Evolutionary conservation across 2,113 vertebrate genomes (phyloP), one percentile per base, ranked within the genome.

Genomic region (Cettia cetti): DNA sequence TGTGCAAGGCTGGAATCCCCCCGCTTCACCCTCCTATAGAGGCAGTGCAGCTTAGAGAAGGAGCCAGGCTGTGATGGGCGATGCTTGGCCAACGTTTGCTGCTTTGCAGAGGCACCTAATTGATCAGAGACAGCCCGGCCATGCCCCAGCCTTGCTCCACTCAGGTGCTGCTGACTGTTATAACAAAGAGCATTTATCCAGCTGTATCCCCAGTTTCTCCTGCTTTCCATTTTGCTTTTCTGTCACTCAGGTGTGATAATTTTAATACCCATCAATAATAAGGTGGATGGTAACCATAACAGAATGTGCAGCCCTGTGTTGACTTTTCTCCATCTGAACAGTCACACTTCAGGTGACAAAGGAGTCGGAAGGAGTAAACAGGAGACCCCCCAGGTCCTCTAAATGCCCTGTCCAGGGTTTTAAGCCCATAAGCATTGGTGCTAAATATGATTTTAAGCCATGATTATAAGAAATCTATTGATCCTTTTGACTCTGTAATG

Each of bases 381-480:
- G 72, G 53, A 86, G 68, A 82, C 13, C 26, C n/a, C 11, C 26
- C 33, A 53, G 59, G 37, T 81, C 47, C 47, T 68, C 47, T 52
- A 54, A 86, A 71, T 30, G 5, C 64, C 76, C 82, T 49, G 39
- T 54, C 24, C 37, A 24, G 17, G 68, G 68, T 75, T 85, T 86
- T 71, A 93, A 90, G 59, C 47, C 75, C 56, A 28, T 70, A 87
- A 80, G 56, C 56, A 83, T 35, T 64, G 60, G 39, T 2, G 17
- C 60, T 91, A 83, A 83, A 83, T 71, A 68, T 60, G 39, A 95
- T 86, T 94, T 91, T 94, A 94, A 94, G 82, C 71, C 45, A 74
- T 20, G 76, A 88, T 88, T 96, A 81, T 95, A 92, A 94, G 79
- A 92, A 96, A 86, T 93, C 92, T 81, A 86, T 94, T 86, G 93